A percentile compares a stretch with the other conserved stretches of the same genome.
These are phyloP conservation scores for Drusus annulatus DNA, from an alignment of 1,140 invertebrate genomes.

Conservation along the genomic window DNA sequence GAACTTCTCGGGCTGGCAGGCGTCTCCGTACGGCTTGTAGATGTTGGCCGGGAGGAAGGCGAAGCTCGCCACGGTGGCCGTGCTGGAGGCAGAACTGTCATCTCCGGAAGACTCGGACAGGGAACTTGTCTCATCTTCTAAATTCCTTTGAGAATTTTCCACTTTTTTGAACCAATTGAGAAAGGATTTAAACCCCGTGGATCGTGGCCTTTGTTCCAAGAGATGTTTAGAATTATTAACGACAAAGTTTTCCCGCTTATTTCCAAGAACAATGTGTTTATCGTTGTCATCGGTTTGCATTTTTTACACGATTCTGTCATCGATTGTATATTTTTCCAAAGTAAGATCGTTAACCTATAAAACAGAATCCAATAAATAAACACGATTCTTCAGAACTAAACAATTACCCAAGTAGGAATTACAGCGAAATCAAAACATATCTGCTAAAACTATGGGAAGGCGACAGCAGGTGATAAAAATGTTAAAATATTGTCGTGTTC, in stretches of 20 bases:
- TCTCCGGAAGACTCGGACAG: slow-evolving; percentile 62
- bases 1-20: slow-evolving; percentile 63
- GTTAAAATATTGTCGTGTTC: no score
- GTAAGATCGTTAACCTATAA: no score
- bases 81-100: slow-evolving; percentile 71
- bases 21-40: slow-evolving; percentile 67
- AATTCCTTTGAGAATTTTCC: slow-evolving; percentile 51
- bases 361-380: no score
- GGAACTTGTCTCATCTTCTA: slow-evolving; percentile 25
- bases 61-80: slow-evolving; percentile 80
- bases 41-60: slow-evolving; percentile 75
- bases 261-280: slow-evolving; percentile 5
- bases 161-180: slow-evolving; percentile 59
- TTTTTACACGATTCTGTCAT: slow-evolving; percentile 1
- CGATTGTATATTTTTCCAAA: no score
- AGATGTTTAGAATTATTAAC: slow-evolving; percentile 50
- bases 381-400: no score
- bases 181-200: slow-evolving; percentile 57
- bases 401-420: no score
- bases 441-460: no score
- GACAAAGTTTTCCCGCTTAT: slow-evolving; percentile 41
- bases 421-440: no score
- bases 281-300: slow-evolving; percentile 36
- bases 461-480: no score
- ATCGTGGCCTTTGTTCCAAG: slow-evolving; percentile 55